A percentile compares a stretch with the other conserved stretches of the same genome.
Conservation (phyloP, 1,140 invertebrate species). For the Leptinotarsa texana region DNA sequence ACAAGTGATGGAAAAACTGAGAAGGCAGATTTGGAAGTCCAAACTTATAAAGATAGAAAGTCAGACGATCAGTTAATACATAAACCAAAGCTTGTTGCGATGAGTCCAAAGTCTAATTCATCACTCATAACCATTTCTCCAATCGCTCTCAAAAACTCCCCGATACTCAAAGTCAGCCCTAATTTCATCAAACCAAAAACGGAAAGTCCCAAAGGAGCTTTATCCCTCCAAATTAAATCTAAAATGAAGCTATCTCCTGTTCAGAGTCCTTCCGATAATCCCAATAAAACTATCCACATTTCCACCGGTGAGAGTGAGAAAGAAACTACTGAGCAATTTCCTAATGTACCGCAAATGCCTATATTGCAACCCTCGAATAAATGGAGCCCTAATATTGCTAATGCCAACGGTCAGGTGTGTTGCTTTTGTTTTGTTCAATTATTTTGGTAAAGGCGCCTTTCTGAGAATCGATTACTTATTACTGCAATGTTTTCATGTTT, state of each 20-base stretch:
- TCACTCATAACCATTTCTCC: conserved; percentile 32
- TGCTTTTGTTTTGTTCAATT: conserved; percentile 31
- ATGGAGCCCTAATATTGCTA: conserved; percentile 38
- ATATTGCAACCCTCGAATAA: conserved; percentile 41
- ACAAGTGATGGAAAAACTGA: conserved; percentile 17
- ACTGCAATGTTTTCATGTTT: too few relatives aligned
- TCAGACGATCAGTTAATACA: background rate
- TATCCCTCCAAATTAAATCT: conserved; percentile 51
- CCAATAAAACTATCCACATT: conserved; percentile 16
- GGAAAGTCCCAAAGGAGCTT: conserved; percentile 51
- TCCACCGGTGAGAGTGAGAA: conserved; percentile 23
- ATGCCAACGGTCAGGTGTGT: conserved; percentile 44
- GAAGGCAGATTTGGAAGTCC: background rate
- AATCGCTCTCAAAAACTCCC: conserved; percentile 45
- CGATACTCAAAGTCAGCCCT: conserved; percentile 45
- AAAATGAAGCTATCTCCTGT: conserved; percentile 45
- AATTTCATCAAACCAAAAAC: conserved; percentile 48
- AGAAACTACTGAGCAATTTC: conserved; percentile 30
- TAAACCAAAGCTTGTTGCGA: conserved; percentile 36
- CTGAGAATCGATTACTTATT: background rate
- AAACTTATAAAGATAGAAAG: background rate
- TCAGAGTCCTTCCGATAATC: conserved; percentile 32
- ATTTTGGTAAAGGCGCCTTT: background rate
- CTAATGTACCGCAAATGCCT: conserved; percentile 47
- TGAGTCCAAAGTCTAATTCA: conserved; percentile 33